Evolutionary conservation across 2,888 invertebrate species (phyloP).

Genomic region (Endotricha flammealis): DNA sequence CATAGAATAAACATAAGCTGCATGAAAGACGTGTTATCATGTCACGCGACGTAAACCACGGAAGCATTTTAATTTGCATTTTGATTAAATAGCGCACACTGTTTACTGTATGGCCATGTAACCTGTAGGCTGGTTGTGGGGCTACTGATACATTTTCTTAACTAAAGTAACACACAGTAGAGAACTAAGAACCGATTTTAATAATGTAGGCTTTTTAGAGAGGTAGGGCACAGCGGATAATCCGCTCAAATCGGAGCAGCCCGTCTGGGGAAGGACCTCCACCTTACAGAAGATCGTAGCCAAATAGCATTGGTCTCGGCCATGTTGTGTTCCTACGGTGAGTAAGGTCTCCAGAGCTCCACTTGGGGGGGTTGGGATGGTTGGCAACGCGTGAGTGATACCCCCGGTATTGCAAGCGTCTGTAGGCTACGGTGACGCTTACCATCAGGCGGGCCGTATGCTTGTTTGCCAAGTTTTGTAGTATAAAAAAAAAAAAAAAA

Average conservation of each 20-base stretch:
- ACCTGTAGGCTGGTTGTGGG: no score
- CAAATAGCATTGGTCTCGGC: neutral
- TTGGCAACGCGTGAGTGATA: neutral
- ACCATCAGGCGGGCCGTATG: neutral
- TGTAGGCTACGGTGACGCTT: neutral
- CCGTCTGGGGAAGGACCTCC: no score
- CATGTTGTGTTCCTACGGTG: neutral
- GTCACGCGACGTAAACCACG: slow-evolving; percentile 37
- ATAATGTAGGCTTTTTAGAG: no score
- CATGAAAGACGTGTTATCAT: slow-evolving; percentile 35
- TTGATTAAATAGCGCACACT: slow-evolving; percentile 41
- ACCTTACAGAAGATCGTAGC: no score
- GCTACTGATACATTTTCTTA: no score
- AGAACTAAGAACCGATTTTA: no score
- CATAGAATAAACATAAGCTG: slow-evolving; percentile 6
- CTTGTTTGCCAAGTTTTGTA: neutral
- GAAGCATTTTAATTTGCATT: slow-evolving; percentile 54
- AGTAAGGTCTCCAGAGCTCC: neutral
- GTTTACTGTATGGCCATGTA: no score
- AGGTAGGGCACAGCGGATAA: no score
- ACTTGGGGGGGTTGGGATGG: no score
- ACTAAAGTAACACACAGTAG: no score
- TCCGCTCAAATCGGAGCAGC: no score
- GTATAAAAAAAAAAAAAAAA: neutral
- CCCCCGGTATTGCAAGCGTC: no score